Conservation (phyloP, 2,888 invertebrate species). For the Abrostola tripartita region DNA sequence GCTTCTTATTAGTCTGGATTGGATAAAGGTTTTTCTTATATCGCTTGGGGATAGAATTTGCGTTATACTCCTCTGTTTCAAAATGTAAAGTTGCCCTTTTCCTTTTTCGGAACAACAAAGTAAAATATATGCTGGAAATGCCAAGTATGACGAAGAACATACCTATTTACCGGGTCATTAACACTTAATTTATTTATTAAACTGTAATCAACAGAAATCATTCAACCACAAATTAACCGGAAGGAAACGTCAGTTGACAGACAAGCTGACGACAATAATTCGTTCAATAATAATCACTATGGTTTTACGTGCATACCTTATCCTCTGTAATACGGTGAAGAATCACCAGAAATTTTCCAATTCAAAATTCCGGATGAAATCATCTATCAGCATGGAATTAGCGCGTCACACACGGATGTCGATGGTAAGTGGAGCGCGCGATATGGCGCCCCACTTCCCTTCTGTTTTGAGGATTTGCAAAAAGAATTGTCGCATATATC, state of each 20-base stretch:
- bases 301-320: conserved; percentile 34
- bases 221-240: conserved; percentile 17
- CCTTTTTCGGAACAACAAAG: too few species aligned
- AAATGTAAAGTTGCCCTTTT: conserved; percentile 7
- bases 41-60: conserved; percentile 62
- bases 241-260: conserved; percentile 42
- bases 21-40: conserved; percentile 81
- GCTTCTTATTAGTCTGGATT: conserved; percentile 86
- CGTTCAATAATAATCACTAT: conserved; percentile 32
- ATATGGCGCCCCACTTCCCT: conserved; percentile 80
- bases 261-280: conserved; percentile 24
- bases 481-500: conserved; percentile 88
- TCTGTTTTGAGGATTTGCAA: conserved; percentile 83
- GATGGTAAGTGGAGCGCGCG: conserved; percentile 76
- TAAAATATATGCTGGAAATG: not conserved
- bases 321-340: conserved; percentile 57
- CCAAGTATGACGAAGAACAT: too few species aligned
- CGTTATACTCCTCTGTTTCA: conserved; percentile 21
- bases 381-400: conserved; percentile 85
- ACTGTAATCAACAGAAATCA: not conserved
- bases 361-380: conserved; percentile 72
- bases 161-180: not conserved
- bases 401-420: conserved; percentile 76
- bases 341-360: conserved; percentile 71
- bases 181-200: not conserved